Evolutionary conservation across 2,113 vertebrate species (phyloP).

Genomic region (Hoplias malabaricus): DNA sequence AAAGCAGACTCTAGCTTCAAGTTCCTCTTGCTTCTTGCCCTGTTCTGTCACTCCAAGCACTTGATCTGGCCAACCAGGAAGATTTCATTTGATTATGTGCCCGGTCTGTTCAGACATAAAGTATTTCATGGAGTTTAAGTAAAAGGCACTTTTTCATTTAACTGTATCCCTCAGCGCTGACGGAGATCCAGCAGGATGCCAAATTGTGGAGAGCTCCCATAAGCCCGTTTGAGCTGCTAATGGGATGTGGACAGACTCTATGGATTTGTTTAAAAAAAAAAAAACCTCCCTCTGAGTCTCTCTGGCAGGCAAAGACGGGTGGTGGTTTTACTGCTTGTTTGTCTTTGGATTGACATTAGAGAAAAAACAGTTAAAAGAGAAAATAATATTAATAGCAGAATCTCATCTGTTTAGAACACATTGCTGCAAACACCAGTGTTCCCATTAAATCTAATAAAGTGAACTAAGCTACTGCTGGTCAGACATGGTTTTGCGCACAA

Average conservation of each 20-base stretch:
- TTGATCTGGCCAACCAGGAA: neutral
- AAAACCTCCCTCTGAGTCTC: neutral
- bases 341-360: neutral
- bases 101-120: neutral
- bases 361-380: neutral
- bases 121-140: neutral
- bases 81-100: neutral
- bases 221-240: constrained; percentile 25
- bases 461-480: neutral
- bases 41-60: neutral
- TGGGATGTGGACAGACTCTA: constrained; percentile 11
- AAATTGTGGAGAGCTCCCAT: constrained; percentile 18
- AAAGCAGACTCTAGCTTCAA: neutral
- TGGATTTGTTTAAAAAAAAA: constrained; percentile 6
- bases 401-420: neutral
- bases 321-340: neutral
- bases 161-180: neutral
- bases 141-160: constrained; percentile 22
- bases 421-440: neutral
- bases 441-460: neutral
- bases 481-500: too few relatives aligned
- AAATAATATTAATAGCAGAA: neutral
- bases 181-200: neutral
- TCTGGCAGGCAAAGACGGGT: neutral
- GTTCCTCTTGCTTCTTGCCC: neutral